These are phyloP conservation scores for Hybos culiciformis DNA, from an alignment of 2,888 invertebrate genomes.

Conservation along the genomic window DNA sequence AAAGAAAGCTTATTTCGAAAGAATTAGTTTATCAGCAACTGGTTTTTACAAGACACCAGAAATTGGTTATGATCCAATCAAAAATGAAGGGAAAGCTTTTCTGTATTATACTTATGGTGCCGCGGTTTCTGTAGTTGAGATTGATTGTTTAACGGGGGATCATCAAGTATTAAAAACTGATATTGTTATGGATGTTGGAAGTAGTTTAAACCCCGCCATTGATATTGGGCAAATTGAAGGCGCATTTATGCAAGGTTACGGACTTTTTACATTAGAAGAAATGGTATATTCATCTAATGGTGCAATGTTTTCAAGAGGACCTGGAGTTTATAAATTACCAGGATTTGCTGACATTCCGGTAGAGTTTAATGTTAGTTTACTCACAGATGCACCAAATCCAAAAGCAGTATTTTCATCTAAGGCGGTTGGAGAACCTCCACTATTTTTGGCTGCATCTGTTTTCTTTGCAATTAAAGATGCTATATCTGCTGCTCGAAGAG, in stretches of 20 bases:
- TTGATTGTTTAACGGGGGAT: constrained; percentile 89
- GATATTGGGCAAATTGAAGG: constrained; percentile 97
- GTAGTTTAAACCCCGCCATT: constrained; percentile 90
- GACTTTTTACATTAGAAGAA: constrained; percentile 82
- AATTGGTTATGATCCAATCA: constrained; percentile 56
- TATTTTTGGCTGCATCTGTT: constrained; percentile 75
- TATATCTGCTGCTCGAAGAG: constrained; percentile 60
- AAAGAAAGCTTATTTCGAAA: constrained; percentile 55
- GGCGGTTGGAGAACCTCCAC: constrained; percentile 93
- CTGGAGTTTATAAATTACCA: constrained; percentile 89
- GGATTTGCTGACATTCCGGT: constrained; percentile 83
- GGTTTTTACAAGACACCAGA: constrained; percentile 70
- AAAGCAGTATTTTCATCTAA: constrained; percentile 91
- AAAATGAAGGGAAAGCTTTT: constrained; percentile 57
- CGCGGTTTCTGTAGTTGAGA: constrained; percentile 78
- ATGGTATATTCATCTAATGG: constrained; percentile 75
- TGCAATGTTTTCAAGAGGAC: constrained; percentile 68
- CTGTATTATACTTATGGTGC: constrained; percentile 80
- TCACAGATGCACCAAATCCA: constrained; percentile 83
- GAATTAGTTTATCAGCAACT: constrained; percentile 66
- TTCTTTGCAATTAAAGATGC: constrained; percentile 87
- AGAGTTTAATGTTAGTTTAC: constrained; percentile 81
- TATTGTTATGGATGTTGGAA: constrained; percentile 94
- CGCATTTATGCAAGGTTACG: constrained; percentile 88
- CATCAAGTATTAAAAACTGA: constrained; percentile 79